Evolutionary conservation across 2,113 vertebrate genomes (phyloP).

Genomic region (Anolis carolinensis): DNA sequence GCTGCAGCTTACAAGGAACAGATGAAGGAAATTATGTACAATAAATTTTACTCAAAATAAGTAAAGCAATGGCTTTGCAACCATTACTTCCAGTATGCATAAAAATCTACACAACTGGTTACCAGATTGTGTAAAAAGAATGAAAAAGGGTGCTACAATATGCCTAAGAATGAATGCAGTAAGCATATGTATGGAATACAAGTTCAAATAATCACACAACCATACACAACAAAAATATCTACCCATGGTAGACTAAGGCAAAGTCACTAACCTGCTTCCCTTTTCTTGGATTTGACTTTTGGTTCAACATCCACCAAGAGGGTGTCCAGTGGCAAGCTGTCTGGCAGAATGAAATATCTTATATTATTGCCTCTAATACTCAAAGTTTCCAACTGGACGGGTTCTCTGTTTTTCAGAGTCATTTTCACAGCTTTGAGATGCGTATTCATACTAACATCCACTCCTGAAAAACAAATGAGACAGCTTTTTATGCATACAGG

Average conservation of each 20-base stretch:
- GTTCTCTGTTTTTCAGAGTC: conserved; percentile 98
- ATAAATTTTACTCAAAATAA: neutral
- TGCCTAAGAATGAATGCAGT: neutral
- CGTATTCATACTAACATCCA: conserved; percentile 98
- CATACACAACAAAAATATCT: neutral
- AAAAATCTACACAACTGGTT: neutral
- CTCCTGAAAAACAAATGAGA: conserved; percentile 76
- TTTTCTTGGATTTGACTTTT: conserved; percentile 98
- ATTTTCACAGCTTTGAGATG: conserved; percentile 99
- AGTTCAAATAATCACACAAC: neutral
- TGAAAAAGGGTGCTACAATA: neutral
- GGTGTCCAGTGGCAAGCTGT: conserved; percentile 97
- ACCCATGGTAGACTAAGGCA: neutral
- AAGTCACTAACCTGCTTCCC: conserved; percentile 90
- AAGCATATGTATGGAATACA: neutral
- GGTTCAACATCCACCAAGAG: conserved; percentile 97
- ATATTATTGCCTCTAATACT: conserved; percentile 99
- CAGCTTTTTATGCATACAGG: neutral
- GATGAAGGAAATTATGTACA: neutral
- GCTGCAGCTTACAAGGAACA: neutral
- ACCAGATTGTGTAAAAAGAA: neutral
- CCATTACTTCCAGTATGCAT: neutral
- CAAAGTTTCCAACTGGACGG: conserved; percentile 93
- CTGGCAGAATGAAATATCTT: conserved; percentile 96
- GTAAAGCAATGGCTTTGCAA: neutral